Percentiles rank a stretch among this genome's conserved stretches.
phyloP scores from a whole-genome alignment of 2,888 invertebrate species.

The Tanypteryx hageni region DNA sequence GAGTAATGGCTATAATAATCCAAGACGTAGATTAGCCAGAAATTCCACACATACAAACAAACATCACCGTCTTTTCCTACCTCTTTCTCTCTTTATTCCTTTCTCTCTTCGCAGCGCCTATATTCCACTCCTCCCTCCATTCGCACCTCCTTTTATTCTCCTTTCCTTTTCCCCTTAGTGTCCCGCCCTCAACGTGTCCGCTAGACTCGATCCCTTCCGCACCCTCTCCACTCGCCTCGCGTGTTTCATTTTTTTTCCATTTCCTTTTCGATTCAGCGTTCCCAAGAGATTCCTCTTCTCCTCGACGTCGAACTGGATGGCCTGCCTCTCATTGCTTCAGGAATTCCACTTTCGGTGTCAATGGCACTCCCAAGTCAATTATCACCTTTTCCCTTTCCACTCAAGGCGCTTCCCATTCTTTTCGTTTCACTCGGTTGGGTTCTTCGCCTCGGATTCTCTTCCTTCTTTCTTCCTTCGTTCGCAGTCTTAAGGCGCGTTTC shows the following conservation, averaged over 20 bases:
- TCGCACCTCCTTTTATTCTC: no score
- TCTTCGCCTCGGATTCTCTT: background rate
- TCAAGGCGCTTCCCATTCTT: background rate
- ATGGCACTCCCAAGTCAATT: background rate
- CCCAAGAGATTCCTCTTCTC: background rate
- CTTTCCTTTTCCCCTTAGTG: background rate
- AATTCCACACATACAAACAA: no score
- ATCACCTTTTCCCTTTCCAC: background rate
- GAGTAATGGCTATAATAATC: no score
- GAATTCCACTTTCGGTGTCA: constrained; percentile 29
- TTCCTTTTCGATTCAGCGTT: background rate
- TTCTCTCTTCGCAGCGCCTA: no score
- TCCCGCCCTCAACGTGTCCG: background rate
- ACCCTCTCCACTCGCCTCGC: background rate
- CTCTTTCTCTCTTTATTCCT: no score
- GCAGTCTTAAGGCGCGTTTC: background rate
- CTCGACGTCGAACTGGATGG: background rate
- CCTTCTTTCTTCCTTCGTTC: background rate
- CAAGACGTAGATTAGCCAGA: no score
- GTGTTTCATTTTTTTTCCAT: no score
- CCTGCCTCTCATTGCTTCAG: background rate
- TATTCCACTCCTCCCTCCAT: no score
- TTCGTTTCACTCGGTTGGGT: background rate
- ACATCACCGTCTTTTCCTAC: no score
- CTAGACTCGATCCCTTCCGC: background rate